These are phyloP conservation scores for Gibbula magus DNA, from an alignment of 2,888 invertebrate species.

Conservation along the genomic window DNA sequence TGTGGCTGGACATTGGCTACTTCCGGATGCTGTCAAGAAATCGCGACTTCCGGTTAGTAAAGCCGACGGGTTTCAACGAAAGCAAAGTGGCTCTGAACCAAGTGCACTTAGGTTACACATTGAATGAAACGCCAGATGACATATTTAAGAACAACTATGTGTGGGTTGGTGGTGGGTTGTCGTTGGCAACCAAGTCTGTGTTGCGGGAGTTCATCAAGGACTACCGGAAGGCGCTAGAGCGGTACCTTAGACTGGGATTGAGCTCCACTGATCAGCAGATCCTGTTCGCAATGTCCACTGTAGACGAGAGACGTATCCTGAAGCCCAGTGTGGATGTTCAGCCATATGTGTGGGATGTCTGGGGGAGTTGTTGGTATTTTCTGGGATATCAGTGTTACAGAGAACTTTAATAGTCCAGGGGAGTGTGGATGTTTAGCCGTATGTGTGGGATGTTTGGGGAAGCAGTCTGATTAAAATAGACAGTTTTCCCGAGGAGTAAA, in stretches of 20 bases:
- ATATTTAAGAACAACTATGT: constrained; percentile 44
- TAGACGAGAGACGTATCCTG: not conserved
- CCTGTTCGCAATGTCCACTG: constrained; percentile 30
- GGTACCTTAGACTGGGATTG: constrained; percentile 8
- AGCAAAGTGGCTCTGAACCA: constrained; percentile 34
- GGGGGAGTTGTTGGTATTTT: constrained; percentile 19
- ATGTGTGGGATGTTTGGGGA: no score
- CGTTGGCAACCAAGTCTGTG: constrained; percentile 25
- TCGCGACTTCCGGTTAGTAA: constrained; percentile 36
- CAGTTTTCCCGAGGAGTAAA: no score
- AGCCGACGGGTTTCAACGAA: constrained; percentile 32
- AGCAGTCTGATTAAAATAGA: no score
- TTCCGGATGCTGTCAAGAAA: constrained; percentile 40
- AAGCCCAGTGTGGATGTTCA: not conserved
- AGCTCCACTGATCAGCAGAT: constrained; percentile 31
- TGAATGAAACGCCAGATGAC: constrained; percentile 15
- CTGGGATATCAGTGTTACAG: constrained; percentile 12
- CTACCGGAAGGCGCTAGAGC: constrained; percentile 20
- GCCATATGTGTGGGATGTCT: not conserved
- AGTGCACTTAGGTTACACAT: not conserved
- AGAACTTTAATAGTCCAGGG: not conserved
- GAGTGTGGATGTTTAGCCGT: not conserved
- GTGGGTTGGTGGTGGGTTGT: constrained; percentile 51
- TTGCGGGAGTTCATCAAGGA: constrained; percentile 1
- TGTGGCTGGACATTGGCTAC: constrained; percentile 60